A percentile compares a stretch with the other conserved stretches of the same genome.
Conservation (phyloP, 2,113 vertebrate species). For the Alligator sinensis region DNA sequence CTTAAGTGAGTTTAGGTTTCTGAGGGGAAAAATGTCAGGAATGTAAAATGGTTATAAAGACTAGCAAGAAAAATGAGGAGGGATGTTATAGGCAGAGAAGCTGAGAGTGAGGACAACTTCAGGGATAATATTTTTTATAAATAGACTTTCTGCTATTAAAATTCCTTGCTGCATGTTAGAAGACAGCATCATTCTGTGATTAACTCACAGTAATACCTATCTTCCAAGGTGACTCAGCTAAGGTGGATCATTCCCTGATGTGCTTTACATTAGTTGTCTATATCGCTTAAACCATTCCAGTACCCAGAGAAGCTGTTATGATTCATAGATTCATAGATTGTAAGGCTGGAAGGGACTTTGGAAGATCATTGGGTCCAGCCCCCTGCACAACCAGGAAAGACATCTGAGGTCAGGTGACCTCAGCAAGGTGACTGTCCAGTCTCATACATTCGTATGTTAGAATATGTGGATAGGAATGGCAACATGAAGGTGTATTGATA, state of each 20-base stretch:
- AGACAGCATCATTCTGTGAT: not conserved
- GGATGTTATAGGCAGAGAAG: not conserved
- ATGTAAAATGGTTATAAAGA: not conserved
- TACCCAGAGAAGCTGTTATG: not conserved
- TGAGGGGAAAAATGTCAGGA: not conserved
- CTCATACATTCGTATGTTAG: not conserved
- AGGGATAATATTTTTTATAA: not conserved
- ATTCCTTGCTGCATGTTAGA: not conserved
- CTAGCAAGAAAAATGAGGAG: not conserved
- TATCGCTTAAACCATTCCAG: not conserved
- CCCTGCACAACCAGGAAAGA: no score
- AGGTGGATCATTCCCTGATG: not conserved
- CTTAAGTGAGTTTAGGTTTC: slow-evolving; percentile 10
- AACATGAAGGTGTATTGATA: slow-evolving; percentile 35
- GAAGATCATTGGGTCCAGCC: no score
- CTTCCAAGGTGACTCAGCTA: not conserved
- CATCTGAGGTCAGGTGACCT: no score
- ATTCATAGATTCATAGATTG: no score
- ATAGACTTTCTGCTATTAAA: not conserved
- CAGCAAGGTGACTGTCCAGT: no score
- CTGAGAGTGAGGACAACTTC: not conserved
- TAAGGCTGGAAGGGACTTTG: no score
- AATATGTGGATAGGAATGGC: slow-evolving; percentile 10
- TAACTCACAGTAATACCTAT: not conserved
- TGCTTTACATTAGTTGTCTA: not conserved